These are phyloP conservation scores for Drosophila longiperda DNA, from an alignment of 2,888 invertebrate genomes.

Conservation along the genomic window DNA sequence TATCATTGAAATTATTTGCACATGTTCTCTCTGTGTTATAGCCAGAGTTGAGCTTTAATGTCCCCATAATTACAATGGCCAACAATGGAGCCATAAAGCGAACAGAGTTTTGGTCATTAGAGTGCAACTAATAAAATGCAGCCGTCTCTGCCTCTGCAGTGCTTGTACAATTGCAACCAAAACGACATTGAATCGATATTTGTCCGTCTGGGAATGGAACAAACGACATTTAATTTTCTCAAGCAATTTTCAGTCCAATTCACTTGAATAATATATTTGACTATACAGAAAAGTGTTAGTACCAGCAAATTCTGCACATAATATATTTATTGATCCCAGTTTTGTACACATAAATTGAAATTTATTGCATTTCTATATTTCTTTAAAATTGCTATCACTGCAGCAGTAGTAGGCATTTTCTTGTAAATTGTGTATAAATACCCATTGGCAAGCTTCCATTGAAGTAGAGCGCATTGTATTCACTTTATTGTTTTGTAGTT, in stretches of 20 bases:
- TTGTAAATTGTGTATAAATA: constrained; percentile 11
- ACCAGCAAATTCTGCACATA: neutral
- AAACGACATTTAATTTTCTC: neutral
- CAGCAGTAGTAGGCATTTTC: neutral
- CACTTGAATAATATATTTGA: neutral
- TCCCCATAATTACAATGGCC: constrained; percentile 71
- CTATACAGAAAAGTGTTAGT: neutral
- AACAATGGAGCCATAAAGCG: constrained; percentile 64
- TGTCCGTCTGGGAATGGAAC: constrained; percentile 7
- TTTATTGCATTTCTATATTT: neutral
- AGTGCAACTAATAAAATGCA: constrained; percentile 64
- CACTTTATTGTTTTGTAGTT: constrained; percentile 17
- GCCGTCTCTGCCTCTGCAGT: constrained; percentile 16
- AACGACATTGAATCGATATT: constrained; percentile 30
- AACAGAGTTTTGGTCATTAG: constrained; percentile 49
- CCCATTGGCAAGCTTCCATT: constrained; percentile 1
- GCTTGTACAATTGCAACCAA: constrained; percentile 24
- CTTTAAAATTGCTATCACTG: neutral
- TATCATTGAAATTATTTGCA: constrained; percentile 75
- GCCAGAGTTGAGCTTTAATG: constrained; percentile 58
- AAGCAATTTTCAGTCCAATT: neutral
- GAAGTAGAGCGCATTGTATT: constrained; percentile 33
- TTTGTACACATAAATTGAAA: neutral
- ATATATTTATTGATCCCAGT: neutral
- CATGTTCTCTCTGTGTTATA: constrained; percentile 56